Evolutionary conservation across 2,113 vertebrate species (phyloP).

Genomic region (Calcarius ornatus): DNA sequence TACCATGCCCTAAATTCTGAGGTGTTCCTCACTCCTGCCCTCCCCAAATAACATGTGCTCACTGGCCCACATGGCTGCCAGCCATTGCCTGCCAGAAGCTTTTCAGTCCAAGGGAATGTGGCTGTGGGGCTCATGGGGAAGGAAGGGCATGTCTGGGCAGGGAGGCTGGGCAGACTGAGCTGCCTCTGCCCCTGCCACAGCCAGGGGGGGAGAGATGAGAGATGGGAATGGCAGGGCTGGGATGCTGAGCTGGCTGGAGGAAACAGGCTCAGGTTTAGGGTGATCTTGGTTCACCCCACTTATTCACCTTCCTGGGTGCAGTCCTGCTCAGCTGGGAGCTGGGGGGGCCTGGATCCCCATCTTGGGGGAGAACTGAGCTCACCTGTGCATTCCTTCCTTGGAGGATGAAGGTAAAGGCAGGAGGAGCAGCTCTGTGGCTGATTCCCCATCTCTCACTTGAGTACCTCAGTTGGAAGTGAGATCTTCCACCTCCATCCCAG

Average conservation of each 20-base stretch:
- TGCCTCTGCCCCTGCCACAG: not conserved
- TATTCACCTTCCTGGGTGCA: not conserved
- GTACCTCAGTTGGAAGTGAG: not conserved
- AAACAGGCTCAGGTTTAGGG: not conserved
- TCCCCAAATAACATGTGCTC: not conserved
- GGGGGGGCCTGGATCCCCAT: not conserved
- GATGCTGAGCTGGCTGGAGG: not conserved
- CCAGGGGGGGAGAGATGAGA: not conserved
- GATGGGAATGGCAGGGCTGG: not conserved
- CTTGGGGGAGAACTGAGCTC: not conserved
- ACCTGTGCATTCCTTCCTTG: not conserved
- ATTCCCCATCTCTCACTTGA: not conserved
- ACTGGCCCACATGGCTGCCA: not conserved
- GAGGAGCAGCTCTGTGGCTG: not conserved
- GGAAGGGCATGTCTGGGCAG: not conserved
- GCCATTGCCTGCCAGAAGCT: not conserved
- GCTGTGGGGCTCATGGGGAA: not conserved
- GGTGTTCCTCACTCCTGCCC: not conserved
- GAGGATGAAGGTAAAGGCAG: not conserved
- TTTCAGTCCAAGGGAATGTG: not conserved
- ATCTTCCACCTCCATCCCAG: not conserved
- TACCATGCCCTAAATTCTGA: not conserved
- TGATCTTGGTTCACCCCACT: not conserved
- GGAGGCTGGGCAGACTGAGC: not conserved
- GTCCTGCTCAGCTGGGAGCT: not conserved